Conservation (phyloP, 2,888 invertebrate species). For the Cataglyphis cursor region DNA sequence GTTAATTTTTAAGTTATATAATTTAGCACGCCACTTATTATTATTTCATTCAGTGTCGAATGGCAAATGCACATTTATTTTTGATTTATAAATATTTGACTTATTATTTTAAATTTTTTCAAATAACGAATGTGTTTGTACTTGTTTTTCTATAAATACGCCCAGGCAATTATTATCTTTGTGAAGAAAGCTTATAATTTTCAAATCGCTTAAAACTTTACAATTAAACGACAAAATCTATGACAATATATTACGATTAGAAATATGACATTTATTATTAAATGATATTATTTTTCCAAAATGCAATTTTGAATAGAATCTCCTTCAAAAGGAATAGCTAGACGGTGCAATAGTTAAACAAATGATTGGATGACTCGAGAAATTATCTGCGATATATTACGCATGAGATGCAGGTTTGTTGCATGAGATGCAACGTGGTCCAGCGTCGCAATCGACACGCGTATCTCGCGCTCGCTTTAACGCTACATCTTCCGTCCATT, state of each 20-base stretch:
- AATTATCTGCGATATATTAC: slow-evolving; percentile 41
- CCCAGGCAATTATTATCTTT: background rate
- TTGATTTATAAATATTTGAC: background rate
- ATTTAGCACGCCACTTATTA: background rate
- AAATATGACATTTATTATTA: background rate
- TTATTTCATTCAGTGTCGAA: background rate
- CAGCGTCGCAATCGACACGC: slow-evolving; percentile 45
- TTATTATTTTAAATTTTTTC: background rate
- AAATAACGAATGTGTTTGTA: too few species aligned
- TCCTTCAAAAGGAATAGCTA: background rate
- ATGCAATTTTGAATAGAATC: slow-evolving; percentile 12
- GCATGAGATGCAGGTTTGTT: slow-evolving; percentile 38
- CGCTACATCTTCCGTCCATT: slow-evolving; percentile 51
- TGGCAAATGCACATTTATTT: background rate
- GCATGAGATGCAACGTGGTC: slow-evolving; percentile 41
- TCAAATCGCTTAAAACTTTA: background rate
- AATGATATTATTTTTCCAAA: background rate
- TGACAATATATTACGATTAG: background rate
- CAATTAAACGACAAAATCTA: background rate
- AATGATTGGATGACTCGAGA: slow-evolving; percentile 25
- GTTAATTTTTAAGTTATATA: slow-evolving; percentile 14
- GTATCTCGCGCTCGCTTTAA: slow-evolving; percentile 52
- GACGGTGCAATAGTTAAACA: slow-evolving; percentile 23
- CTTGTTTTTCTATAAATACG: background rate
- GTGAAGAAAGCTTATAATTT: background rate